phyloP scores from a whole-genome alignment of 2,113 vertebrate genomes.

The Myiozetetes cayanensis region DNA sequence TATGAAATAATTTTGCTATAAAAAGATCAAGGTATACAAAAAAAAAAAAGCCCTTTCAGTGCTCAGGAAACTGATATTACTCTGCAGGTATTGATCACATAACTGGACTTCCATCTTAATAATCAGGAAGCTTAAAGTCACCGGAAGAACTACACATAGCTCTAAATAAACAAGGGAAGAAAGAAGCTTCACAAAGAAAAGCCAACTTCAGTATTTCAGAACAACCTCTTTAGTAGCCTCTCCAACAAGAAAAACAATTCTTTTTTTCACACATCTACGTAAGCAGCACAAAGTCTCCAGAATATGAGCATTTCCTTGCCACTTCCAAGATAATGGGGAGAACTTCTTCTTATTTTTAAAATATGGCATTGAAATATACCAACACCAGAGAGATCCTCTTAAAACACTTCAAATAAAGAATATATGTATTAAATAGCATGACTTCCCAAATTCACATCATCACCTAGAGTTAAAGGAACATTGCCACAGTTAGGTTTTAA shows the following conservation, averaged over 20 bases:
- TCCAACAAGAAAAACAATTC: background rate
- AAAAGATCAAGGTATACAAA: background rate
- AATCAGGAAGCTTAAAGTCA: background rate
- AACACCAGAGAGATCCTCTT: background rate
- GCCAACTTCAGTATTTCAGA: background rate
- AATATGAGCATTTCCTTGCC: background rate
- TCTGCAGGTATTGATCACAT: background rate
- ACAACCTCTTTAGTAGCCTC: background rate
- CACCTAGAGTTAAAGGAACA: background rate
- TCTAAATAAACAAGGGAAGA: background rate
- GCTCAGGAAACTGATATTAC: background rate
- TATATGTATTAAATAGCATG: background rate
- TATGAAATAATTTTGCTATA: background rate
- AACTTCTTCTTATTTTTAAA: background rate
- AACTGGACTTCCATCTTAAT: background rate
- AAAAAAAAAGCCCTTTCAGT: background rate
- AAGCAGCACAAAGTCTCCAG: background rate
- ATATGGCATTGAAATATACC: background rate
- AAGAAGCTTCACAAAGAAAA: background rate
- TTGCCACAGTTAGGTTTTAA: background rate
- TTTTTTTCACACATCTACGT: background rate
- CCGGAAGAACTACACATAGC: background rate
- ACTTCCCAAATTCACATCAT: background rate
- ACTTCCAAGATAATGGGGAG: background rate
- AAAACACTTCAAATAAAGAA: background rate